Evolutionary conservation across 2,113 vertebrate genomes (phyloP).

Genomic region (Meleagris gallopavo): DNA sequence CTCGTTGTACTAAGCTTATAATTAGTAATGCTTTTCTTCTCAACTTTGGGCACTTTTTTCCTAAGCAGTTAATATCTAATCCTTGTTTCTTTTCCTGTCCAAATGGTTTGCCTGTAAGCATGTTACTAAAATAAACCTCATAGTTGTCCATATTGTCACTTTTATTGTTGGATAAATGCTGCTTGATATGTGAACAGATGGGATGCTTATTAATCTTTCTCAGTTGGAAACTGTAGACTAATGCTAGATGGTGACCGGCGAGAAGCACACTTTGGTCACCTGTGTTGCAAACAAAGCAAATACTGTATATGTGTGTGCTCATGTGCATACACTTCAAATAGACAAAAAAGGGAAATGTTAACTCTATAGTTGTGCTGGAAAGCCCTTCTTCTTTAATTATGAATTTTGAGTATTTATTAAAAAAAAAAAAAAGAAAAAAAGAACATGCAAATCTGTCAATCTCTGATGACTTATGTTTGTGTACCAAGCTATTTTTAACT

Average conservation of each 20-base stretch:
- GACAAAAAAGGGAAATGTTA: neutral
- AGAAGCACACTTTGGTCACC: neutral
- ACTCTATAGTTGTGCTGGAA: neutral
- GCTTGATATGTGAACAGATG: neutral
- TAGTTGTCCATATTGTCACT: neutral
- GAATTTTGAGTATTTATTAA: neutral
- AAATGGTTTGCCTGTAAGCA: neutral
- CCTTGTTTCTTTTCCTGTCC: neutral
- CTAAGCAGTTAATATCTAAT: neutral
- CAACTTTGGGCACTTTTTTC: neutral
- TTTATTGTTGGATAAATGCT: slow-evolving; percentile 29
- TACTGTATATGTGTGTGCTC: neutral
- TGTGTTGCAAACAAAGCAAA: slow-evolving; percentile 18
- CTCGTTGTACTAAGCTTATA: neutral
- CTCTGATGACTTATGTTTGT: neutral
- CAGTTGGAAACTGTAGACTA: neutral
- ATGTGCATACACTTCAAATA: neutral
- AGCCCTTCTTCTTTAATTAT: neutral
- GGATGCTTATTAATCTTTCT: slow-evolving; percentile 20
- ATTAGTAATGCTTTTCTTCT: neutral
- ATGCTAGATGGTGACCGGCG: neutral
- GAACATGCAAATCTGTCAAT: neutral
- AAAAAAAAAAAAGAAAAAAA: neutral
- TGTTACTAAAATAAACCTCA: neutral
- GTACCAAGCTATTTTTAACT: neutral